These are phyloP conservation scores for Ictalurus punctatus DNA, from an alignment of 2,113 vertebrate genomes.

Conservation along the genomic window DNA sequence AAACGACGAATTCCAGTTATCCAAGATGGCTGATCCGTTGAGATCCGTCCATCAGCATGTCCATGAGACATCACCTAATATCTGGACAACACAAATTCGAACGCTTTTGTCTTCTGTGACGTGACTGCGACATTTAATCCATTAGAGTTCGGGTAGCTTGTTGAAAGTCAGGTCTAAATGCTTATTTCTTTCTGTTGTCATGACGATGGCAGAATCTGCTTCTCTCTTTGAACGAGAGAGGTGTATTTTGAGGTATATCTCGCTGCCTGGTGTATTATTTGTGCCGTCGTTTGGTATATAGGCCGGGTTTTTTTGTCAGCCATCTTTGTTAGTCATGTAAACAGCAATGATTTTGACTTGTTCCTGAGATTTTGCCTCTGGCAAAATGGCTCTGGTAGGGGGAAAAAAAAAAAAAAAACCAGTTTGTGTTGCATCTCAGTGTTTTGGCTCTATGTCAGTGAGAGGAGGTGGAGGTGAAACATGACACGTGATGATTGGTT, in stretches of 20 bases:
- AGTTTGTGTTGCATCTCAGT: not conserved
- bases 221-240: not conserved
- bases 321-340: not conserved
- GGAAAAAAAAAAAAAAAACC: not conserved
- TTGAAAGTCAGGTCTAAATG: not conserved
- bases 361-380: not conserved
- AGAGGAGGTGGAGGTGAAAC: not conserved
- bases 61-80: not conserved
- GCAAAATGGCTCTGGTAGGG: not conserved
- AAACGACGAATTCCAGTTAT: not conserved
- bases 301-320: not conserved
- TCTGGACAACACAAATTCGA: not conserved
- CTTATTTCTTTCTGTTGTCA: not conserved
- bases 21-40: not conserved
- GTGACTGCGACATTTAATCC: not conserved
- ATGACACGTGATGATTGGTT: not conserved
- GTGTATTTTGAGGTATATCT: not conserved
- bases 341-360: not conserved
- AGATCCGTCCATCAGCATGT: not conserved
- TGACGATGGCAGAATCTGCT: not conserved
- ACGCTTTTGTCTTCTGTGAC: not conserved
- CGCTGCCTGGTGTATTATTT: not conserved
- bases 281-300: not conserved
- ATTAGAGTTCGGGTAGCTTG: not conserved
- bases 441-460: not conserved